Evolutionary conservation across 2,113 vertebrate species (phyloP), one percentile per base, ranked within the genome.

Genomic region (Talpa occidentalis): DNA sequence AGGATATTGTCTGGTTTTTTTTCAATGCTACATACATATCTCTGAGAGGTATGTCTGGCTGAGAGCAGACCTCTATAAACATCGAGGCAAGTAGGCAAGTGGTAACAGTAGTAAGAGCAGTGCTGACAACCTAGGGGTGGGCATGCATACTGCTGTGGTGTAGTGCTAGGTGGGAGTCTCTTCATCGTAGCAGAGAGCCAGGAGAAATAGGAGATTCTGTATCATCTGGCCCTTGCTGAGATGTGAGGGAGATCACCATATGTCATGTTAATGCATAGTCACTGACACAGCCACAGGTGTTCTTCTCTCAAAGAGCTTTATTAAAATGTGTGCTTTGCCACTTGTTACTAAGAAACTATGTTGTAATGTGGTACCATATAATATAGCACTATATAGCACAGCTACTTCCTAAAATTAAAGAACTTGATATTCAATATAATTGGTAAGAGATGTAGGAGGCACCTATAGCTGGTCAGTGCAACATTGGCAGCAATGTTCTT

Each of bases 111-210:
- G n/a, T n/a, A n/a, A n/a, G n/a, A n/a, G n/a, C n/a, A n/a, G n/a
- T n/a, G n/a, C n/a, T n/a, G n/a, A n/a, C n/a, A 30, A 32, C 15
- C 59, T 5, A 2, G 22, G 35, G 37, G 26, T 7, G 35, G 5
- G 0, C 4, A 7, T 64, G 30, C 19, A 0, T 1, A 3, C 14
- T 28, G 10, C 52, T 6, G 1, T 22, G 49, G 35, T 16, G 0
- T 4, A 7, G 42, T 2, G 15, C 32, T 5, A 0, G 6, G 49
- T 17, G 24, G 35, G 24, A 9, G 6, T n/a, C n/a, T 1, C 6
- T 19, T 30, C 17, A 0, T 7, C 10, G 16, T 17, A 49, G n/a
- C 22, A 32, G 6, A 12, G 24, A n/a, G 37, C 4, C 5, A 11
- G n/a, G 60, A 22, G 32, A 24, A 28, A 47, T 5, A 17, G 16